phyloP scores from a whole-genome alignment of 2,888 invertebrate genomes.

The Lasioglossum marginatum region DNA sequence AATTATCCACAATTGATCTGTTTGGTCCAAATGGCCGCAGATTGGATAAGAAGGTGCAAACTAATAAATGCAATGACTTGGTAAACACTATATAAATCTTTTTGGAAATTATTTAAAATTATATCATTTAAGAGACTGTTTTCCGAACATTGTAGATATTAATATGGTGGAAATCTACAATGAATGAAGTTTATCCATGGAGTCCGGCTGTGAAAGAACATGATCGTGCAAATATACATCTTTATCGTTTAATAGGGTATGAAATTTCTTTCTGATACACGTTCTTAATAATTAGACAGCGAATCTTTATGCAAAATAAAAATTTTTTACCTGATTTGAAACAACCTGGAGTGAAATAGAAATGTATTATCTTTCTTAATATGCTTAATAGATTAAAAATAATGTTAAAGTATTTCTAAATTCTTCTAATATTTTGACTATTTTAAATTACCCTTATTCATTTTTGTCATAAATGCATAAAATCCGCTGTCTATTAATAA shows the following conservation, averaged over 20 bases:
- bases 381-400: too few relatives aligned
- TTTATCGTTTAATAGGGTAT: conserved; percentile 91
- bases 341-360: too few relatives aligned
- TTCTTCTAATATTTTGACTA: too few relatives aligned
- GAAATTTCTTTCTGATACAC: conserved; percentile 50
- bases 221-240: conserved; percentile 94
- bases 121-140: neutral
- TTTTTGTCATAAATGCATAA: too few relatives aligned
- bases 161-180: conserved; percentile 94
- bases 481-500: too few relatives aligned
- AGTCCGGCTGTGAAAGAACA: conserved; percentile 93
- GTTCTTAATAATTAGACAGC: too few relatives aligned
- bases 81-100: conserved; percentile 76
- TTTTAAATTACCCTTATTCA: too few relatives aligned
- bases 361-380: too few relatives aligned
- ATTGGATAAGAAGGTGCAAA: conserved; percentile 86
- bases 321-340: too few relatives aligned
- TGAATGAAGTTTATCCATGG: conserved; percentile 97
- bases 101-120: neutral
- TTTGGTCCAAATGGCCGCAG: conserved; percentile 86
- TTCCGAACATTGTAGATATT: conserved; percentile 81
- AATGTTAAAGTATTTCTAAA: too few relatives aligned
- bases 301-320: too few relatives aligned
- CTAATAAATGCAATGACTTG: conserved; percentile 85
- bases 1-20: conserved; percentile 87